phyloP scores from a whole-genome alignment of 2,888 invertebrate genomes.

The Drosophila ezoana region DNA sequence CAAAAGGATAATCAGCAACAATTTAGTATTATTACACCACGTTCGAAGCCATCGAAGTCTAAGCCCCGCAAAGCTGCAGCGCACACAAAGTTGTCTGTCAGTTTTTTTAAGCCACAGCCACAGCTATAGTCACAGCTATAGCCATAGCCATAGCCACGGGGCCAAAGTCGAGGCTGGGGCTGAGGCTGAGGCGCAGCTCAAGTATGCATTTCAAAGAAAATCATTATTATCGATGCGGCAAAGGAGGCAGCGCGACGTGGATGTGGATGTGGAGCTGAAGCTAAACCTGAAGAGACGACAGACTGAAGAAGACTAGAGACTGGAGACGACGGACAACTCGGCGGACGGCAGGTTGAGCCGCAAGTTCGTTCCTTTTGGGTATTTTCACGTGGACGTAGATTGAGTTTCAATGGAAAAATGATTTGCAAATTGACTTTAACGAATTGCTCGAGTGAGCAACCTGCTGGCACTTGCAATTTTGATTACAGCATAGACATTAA shows the following conservation, averaged over 20 bases:
- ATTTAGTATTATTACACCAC: slow-evolving; percentile 85
- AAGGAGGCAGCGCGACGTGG: slow-evolving; percentile 35
- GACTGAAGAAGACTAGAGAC: slow-evolving; percentile 19
- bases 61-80: slow-evolving; percentile 34
- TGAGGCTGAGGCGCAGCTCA: slow-evolving; percentile 38
- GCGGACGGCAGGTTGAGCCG: slow-evolving; percentile 12
- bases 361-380: slow-evolving; percentile 67
- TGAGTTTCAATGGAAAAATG: slow-evolving; percentile 83
- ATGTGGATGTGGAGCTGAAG: slow-evolving; percentile 18
- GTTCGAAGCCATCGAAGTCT: slow-evolving; percentile 76
- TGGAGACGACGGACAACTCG: slow-evolving; percentile 2
- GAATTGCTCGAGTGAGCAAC: slow-evolving; percentile 77
- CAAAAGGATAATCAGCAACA: slow-evolving; percentile 85
- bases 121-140: slow-evolving; percentile 44
- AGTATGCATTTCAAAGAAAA: slow-evolving; percentile 82
- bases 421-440: slow-evolving; percentile 83
- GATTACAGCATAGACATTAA: slow-evolving; percentile 68
- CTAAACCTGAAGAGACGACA: slow-evolving; percentile 28
- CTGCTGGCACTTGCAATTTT: slow-evolving; percentile 75
- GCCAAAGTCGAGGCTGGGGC: slow-evolving; percentile 26
- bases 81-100: slow-evolving; percentile 78
- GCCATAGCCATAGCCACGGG: slow-evolving; percentile 29
- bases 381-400: slow-evolving; percentile 80
- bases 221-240: slow-evolving; percentile 79
- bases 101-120: slow-evolving; percentile 43